A percentile compares a stretch with the other conserved stretches of the same genome.
Evolutionary conservation across 2,113 vertebrate species (phyloP).

Genomic region (Gnathonemus echidnorhynchus): DNA sequence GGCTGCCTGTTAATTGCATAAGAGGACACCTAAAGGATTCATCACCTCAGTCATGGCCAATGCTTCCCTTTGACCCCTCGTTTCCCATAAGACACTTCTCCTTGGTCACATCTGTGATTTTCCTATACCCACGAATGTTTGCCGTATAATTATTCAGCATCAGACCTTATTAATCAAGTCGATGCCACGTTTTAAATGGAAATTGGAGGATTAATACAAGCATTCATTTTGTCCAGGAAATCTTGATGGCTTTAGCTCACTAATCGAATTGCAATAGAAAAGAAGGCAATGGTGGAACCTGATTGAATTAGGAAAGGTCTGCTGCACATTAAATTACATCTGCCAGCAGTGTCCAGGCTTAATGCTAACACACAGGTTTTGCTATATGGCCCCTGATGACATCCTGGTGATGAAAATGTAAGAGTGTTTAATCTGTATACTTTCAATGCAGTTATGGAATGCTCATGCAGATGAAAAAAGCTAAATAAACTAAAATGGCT

Average conservation of each 20-base stretch:
- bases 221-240: constrained; percentile 98
- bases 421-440: neutral
- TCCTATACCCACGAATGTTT: constrained; percentile 84
- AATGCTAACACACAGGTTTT: constrained; percentile 54
- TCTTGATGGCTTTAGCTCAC: constrained; percentile 96
- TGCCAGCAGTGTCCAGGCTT: constrained; percentile 73
- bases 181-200: constrained; percentile 99
- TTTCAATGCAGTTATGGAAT: neutral
- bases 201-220: constrained; percentile 99
- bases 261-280: constrained; percentile 99
- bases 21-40: constrained; percentile 94
- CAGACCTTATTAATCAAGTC: constrained; percentile 99
- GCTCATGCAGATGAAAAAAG: neutral
- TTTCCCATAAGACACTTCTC: constrained; percentile 89
- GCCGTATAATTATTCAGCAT: constrained; percentile 97
- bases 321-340: constrained; percentile 79
- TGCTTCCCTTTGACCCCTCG: constrained; percentile 90
- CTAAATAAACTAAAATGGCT: neutral
- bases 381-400: constrained; percentile 40
- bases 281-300: constrained; percentile 79
- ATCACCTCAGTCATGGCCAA: constrained; percentile 99
- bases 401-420: neutral
- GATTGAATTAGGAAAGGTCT: constrained; percentile 91
- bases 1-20: constrained; percentile 97
- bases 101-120: constrained; percentile 95